Evolutionary conservation across 2,888 invertebrate species (phyloP).

Genomic region (Lasioglossum malachurum): DNA sequence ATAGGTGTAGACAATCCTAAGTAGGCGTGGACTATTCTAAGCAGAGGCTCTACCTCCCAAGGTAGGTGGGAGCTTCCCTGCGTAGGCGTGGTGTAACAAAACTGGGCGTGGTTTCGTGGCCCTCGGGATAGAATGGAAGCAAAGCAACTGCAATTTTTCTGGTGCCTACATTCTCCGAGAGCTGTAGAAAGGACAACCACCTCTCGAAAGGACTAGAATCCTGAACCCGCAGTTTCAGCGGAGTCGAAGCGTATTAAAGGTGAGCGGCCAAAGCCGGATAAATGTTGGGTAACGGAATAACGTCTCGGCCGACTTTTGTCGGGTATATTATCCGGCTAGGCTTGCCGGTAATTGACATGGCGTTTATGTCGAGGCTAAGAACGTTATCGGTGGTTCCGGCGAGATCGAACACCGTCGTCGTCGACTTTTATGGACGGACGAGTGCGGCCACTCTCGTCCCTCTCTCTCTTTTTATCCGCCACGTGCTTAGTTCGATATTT

Average conservation of each 20-base stretch:
- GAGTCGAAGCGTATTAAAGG: not conserved
- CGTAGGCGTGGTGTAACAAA: not conserved
- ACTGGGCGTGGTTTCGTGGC: not conserved
- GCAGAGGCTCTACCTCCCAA: too few relatives aligned
- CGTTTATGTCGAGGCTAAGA: slow-evolving; percentile 48
- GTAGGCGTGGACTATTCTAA: not conserved
- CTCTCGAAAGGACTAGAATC: not conserved
- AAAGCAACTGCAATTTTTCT: not conserved
- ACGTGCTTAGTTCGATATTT: slow-evolving; percentile 6
- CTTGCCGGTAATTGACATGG: slow-evolving; percentile 49
- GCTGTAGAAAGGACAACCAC: not conserved
- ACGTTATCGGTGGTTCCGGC: slow-evolving; percentile 38
- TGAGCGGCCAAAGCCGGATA: slow-evolving; percentile 18
- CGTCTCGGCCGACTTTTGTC: slow-evolving; percentile 34
- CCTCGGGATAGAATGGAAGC: not conserved
- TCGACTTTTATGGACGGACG: slow-evolving; percentile 40
- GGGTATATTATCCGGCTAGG: slow-evolving; percentile 40
- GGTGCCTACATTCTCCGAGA: not conserved
- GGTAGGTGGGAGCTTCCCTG: not conserved
- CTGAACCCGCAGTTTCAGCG: not conserved
- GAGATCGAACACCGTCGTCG: slow-evolving; percentile 35
- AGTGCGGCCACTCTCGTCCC: not conserved
- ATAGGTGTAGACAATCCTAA: not conserved
- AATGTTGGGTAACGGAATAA: slow-evolving; percentile 35
- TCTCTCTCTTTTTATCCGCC: not conserved